Conservation (phyloP, 2,113 vertebrate species). For the Antechinus stuartii region DNA sequence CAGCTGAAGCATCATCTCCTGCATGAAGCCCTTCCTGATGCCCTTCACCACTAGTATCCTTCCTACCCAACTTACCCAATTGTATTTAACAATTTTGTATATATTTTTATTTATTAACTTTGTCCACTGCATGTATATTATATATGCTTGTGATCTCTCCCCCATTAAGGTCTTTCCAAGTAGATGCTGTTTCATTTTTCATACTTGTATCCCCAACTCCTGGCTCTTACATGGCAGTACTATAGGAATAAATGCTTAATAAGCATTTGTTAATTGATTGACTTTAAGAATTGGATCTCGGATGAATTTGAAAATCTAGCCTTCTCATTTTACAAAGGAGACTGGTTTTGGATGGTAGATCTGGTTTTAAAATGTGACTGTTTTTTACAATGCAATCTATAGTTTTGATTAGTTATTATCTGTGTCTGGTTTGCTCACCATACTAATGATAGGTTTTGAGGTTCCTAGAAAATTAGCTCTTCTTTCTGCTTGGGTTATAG, state of each 20-base stretch:
- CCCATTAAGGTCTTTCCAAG: not conserved
- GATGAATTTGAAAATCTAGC: not conserved
- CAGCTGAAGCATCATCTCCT: too few relatives aligned
- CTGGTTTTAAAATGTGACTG: not conserved
- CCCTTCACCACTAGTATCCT: too few relatives aligned
- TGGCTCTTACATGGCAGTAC: not conserved
- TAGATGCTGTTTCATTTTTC: not conserved
- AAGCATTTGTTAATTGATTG: not conserved
- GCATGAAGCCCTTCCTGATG: too few relatives aligned
- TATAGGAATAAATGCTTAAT: not conserved
- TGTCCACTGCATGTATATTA: not conserved
- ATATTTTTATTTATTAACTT: not conserved
- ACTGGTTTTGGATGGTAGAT: not conserved
- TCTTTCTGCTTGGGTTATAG: not conserved
- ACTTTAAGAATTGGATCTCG: constrained; percentile 24
- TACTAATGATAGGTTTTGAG: not conserved
- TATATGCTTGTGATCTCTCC: not conserved
- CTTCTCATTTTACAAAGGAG: constrained; percentile 4
- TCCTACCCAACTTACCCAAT: not conserved
- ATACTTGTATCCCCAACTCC: not conserved
- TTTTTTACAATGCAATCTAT: not conserved
- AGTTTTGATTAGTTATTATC: not conserved
- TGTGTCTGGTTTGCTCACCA: not conserved
- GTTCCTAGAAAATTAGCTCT: not conserved
- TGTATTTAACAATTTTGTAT: not conserved